These are phyloP conservation scores for Gryllus bimaculatus DNA, from an alignment of 1,140 invertebrate genomes.

Conservation along the genomic window DNA sequence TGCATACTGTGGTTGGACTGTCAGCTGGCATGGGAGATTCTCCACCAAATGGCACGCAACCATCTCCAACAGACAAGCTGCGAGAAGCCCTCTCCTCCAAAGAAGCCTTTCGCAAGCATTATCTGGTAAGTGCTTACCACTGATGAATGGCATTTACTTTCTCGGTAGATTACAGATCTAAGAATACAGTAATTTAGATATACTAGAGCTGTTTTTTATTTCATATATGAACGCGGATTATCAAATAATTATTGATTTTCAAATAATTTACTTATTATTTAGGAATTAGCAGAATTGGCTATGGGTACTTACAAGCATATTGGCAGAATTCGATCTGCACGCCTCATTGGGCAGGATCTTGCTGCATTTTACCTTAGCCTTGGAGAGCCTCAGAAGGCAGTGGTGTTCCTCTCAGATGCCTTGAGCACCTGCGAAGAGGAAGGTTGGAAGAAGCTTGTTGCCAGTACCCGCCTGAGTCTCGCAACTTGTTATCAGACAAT, in stretches of 20 bases:
- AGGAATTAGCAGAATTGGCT: slow-evolving; percentile 20
- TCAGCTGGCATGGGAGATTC: slow-evolving; percentile 80
- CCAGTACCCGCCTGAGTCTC: slow-evolving; percentile 72
- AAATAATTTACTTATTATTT: too few relatives aligned
- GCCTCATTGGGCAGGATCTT: slow-evolving; percentile 78
- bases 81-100: slow-evolving; percentile 87
- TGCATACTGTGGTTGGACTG: slow-evolving; percentile 81
- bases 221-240: too few relatives aligned
- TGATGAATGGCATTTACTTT: neutral
- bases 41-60: slow-evolving; percentile 37
- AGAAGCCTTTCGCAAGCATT: slow-evolving; percentile 80
- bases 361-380: slow-evolving; percentile 82
- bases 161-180: neutral
- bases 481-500: slow-evolving; percentile 74
- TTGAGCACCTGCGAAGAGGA: slow-evolving; percentile 78
- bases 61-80: slow-evolving; percentile 71
- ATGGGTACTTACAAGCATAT: slow-evolving; percentile 84
- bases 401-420: slow-evolving; percentile 77
- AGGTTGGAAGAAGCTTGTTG: slow-evolving; percentile 71
- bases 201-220: neutral
- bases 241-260: too few relatives aligned
- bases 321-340: slow-evolving; percentile 70
- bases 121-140: slow-evolving; percentile 48
- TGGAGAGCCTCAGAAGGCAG: slow-evolving; percentile 77
- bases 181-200: neutral